A percentile compares a stretch with the other conserved stretches of the same genome.
phyloP scores from a whole-genome alignment of 2,113 vertebrate genomes.

The Bothrops jararaca region DNA sequence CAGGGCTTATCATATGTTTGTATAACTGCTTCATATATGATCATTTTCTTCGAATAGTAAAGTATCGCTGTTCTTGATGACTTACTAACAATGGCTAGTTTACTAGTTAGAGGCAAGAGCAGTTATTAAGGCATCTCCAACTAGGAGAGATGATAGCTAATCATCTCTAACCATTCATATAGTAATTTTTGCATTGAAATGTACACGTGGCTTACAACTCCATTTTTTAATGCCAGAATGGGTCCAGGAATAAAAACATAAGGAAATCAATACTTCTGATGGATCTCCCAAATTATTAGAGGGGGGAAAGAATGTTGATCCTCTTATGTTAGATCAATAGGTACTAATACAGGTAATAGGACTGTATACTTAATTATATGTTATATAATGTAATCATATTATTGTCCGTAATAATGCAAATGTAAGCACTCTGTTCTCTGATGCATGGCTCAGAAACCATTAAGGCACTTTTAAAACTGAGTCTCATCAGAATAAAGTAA shows the following conservation, averaged over 20 bases:
- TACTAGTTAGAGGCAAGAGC: not conserved
- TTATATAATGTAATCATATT: not conserved
- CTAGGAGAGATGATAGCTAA: not conserved
- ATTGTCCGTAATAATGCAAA: not conserved
- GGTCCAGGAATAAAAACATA: not conserved
- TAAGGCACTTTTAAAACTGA: not conserved
- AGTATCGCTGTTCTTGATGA: not conserved
- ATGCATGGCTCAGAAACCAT: not conserved
- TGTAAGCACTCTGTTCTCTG: not conserved
- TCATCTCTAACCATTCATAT: not conserved
- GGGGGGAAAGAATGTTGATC: not conserved
- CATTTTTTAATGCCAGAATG: not conserved
- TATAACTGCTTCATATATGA: not conserved
- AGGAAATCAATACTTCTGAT: not conserved
- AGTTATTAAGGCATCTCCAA: not conserved
- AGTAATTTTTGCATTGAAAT: not conserved
- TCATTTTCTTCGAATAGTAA: not conserved
- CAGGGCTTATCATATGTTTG: not conserved
- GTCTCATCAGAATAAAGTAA: conserved; percentile 1
- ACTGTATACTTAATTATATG: not conserved
- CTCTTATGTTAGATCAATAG: not conserved
- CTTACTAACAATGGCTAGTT: not conserved
- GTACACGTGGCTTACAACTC: not conserved
- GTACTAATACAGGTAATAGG: not conserved
- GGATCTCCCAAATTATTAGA: not conserved